These are phyloP conservation scores for Lutjanus campechanus DNA, from an alignment of 2,797 vertebrate genomes.

Conservation along the genomic window DNA sequence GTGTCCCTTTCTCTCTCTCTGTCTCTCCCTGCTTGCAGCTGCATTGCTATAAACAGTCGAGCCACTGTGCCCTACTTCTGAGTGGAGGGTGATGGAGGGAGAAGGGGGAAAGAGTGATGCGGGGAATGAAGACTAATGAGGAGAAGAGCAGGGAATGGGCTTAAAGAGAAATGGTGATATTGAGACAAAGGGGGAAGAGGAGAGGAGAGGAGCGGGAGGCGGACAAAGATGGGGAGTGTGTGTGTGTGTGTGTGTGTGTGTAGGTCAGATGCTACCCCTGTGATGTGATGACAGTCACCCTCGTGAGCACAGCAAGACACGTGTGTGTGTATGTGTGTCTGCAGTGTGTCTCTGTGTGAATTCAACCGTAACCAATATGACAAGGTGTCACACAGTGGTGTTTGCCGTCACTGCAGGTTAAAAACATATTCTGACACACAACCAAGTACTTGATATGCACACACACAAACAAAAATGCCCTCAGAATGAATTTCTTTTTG, in stretches of 20 bases:
- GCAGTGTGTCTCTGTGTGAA: conserved; percentile 24
- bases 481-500: neutral
- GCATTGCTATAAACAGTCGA: conserved; percentile 79
- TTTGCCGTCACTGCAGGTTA: conserved; percentile 46
- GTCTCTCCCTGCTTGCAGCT: conserved; percentile 68
- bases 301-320: conserved; percentile 53
- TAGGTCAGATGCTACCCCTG: conserved; percentile 67
- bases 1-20: conserved; percentile 16
- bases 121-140: conserved; percentile 65
- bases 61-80: conserved; percentile 83
- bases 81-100: conserved; percentile 51
- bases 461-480: neutral
- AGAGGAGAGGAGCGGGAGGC: conserved; percentile 6
- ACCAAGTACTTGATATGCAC: neutral
- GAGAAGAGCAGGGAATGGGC: conserved; percentile 41
- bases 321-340: conserved; percentile 9
- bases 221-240: conserved; percentile 2
- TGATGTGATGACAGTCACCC: conserved; percentile 62
- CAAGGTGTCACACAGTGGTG: conserved; percentile 54
- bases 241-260: conserved; percentile 14
- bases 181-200: conserved; percentile 43
- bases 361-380: conserved; percentile 50
- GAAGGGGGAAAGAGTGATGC: conserved; percentile 54
- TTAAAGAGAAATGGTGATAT: conserved; percentile 51
- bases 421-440: conserved; percentile 8